phyloP scores from a whole-genome alignment of 2,113 vertebrate species.

The Talpa occidentalis region DNA sequence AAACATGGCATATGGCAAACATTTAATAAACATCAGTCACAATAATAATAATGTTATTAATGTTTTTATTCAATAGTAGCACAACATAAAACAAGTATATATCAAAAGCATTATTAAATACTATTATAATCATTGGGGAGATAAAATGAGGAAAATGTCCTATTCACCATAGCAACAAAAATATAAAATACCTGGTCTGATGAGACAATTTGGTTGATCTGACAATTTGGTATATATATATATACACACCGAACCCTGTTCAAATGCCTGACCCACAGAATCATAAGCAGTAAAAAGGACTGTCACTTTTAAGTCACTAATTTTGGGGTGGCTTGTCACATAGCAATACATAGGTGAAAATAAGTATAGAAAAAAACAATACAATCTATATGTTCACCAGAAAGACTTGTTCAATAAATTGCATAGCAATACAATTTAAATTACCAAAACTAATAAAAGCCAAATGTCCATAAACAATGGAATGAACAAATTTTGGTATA shows the following conservation, averaged over 20 bases:
- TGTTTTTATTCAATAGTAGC: slow-evolving; percentile 26
- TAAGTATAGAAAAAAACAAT: neutral
- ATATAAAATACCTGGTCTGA: neutral
- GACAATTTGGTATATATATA: no score
- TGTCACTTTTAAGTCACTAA: slow-evolving; percentile 9
- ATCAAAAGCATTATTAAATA: slow-evolving; percentile 46
- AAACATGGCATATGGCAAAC: slow-evolving; percentile 1
- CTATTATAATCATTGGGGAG: neutral
- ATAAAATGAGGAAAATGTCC: neutral
- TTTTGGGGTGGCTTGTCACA: neutral
- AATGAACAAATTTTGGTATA: slow-evolving; percentile 29
- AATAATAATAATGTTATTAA: slow-evolving; percentile 9
- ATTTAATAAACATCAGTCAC: slow-evolving; percentile 27
- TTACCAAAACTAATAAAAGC: slow-evolving; percentile 30
- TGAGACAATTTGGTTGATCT: neutral
- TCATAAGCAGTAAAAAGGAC: neutral
- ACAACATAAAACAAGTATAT: neutral
- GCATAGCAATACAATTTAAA: slow-evolving; percentile 10
- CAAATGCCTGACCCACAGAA: slow-evolving; percentile 1
- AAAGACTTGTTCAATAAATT: slow-evolving; percentile 31
- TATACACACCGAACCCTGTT: neutral
- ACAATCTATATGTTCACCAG: neutral
- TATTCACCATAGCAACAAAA: slow-evolving; percentile 52
- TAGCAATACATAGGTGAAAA: slow-evolving; percentile 20
- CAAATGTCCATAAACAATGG: neutral